These are phyloP conservation scores for Thymelicus acteon DNA, from an alignment of 2,888 invertebrate species.

Conservation along the genomic window DNA sequence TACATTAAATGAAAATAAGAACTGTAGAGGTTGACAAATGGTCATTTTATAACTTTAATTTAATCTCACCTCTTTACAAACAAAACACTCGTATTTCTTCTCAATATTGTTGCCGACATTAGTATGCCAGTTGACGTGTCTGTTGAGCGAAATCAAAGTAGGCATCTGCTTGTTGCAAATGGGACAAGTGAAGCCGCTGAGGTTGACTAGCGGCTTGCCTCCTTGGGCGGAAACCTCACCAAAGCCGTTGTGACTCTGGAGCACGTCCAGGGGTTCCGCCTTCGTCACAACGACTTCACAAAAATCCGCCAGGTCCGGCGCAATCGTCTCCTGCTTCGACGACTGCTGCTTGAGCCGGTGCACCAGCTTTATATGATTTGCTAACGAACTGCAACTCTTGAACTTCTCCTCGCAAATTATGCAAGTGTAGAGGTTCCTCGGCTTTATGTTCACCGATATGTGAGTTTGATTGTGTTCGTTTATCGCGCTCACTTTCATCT, in stretches of 20 bases:
- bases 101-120: conserved; percentile 70
- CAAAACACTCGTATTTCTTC: conserved; percentile 70
- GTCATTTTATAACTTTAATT: conserved; percentile 4
- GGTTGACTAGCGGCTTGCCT: conserved; percentile 54
- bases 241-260: conserved; percentile 81
- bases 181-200: conserved; percentile 74
- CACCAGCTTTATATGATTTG: conserved; percentile 75
- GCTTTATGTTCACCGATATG: conserved; percentile 68
- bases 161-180: conserved; percentile 76
- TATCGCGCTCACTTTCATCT: conserved; percentile 74
- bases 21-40: no score
- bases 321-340: conserved; percentile 46
- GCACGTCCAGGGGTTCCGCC: conserved; percentile 78
- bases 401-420: conserved; percentile 71
- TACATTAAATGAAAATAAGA: no score
- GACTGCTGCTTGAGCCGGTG: conserved; percentile 63
- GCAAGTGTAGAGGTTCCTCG: conserved; percentile 77
- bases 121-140: conserved; percentile 78
- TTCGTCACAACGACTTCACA: conserved; percentile 85
- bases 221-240: conserved; percentile 60
- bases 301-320: conserved; percentile 78
- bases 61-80: conserved; percentile 73
- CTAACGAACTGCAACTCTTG: conserved; percentile 71
- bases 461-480: conserved; percentile 78
- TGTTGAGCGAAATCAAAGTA: conserved; percentile 72